These are phyloP conservation scores for Euwallacea similis DNA, from an alignment of 1,140 invertebrate genomes.

Conservation along the genomic window DNA sequence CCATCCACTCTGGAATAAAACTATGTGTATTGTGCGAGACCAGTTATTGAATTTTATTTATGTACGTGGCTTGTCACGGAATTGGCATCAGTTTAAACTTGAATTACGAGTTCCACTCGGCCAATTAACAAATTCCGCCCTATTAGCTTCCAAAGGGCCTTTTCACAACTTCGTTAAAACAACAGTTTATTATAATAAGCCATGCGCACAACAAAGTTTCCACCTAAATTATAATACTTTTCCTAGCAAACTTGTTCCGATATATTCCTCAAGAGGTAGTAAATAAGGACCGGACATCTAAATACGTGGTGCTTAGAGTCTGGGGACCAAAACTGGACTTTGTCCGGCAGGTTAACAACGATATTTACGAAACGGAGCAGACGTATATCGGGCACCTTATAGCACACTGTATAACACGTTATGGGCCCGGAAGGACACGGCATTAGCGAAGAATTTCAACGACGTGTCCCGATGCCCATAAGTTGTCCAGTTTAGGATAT, in stretches of 20 bases:
- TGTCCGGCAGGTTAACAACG: slow-evolving; percentile 36
- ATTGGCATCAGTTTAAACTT: slow-evolving; percentile 7
- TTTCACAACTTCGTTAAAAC: slow-evolving; percentile 21
- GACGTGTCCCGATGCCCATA: slow-evolving; percentile 31
- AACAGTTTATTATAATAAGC: slow-evolving; percentile 25
- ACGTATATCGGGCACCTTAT: slow-evolving; percentile 38
- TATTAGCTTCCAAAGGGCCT: not conserved
- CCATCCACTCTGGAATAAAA: slow-evolving; percentile 42
- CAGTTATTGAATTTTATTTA: slow-evolving; percentile 42
- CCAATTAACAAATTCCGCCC: slow-evolving; percentile 1
- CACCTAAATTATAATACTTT: slow-evolving; percentile 35
- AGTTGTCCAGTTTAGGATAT: slow-evolving; percentile 34
- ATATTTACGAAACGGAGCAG: slow-evolving; percentile 32
- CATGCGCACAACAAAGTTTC: slow-evolving; percentile 19
- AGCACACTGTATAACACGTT: slow-evolving; percentile 35
- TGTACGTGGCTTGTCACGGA: slow-evolving; percentile 18
- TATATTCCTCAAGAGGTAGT: slow-evolving; percentile 40
- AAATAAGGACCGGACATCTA: slow-evolving; percentile 37
- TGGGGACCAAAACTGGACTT: slow-evolving; percentile 36
- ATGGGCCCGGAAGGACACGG: slow-evolving; percentile 31
- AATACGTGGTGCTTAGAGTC: slow-evolving; percentile 36
- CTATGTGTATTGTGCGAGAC: slow-evolving; percentile 25
- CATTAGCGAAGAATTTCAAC: slow-evolving; percentile 38
- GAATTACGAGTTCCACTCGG: not conserved
- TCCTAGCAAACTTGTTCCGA: slow-evolving; percentile 28